Evolutionary conservation across 2,888 invertebrate species (phyloP), one percentile per base, ranked within the genome.

Genomic region (Trissoscelio sp.): DNA sequence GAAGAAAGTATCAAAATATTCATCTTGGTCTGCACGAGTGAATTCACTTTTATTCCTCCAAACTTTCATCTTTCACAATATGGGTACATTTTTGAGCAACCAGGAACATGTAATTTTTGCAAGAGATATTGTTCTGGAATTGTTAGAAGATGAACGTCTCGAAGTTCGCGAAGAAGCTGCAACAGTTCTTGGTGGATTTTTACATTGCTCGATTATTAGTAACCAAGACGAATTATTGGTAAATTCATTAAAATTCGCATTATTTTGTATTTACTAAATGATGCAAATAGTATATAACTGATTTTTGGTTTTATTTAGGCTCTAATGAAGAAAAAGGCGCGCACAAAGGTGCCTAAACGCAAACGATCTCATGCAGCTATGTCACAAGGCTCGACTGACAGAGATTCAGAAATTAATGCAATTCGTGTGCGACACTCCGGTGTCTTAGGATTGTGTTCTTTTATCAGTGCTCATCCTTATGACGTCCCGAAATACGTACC

Each of bases 381-480:
- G 57, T 53, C 44, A 2, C 57, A 66, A 69, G 31, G 55, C 3
- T 22, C 55, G 0, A 31, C 18, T 9, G 60, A 83, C 18, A 64
- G 75, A 66, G 84, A 85, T 51, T 73, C 83, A 20, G 86, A 88
- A 81, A 73, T 83, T 28, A 84, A 88, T 73, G 85, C 89, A 4
- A 87, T 94, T 34, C 92, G 94, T n/a, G 92, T 93, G 75, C 92
- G 95, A 7, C 98, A 98, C 91, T 95, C 96, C 67, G 98, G 97
- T 12, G 96, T 98, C 42, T 93, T 98, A 14, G 98, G 98, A 0
- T 92, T 98, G 72, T 97, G 97, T 90, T 96, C 97, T 4, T 97
- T 96, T 91, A 94, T 98, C 46, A 94, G 95, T 84, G 96, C 98
- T 11, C 95, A 96, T 91, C 98, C 98, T 0, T 98, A 98, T 91